A percentile compares a stretch with the other conserved stretches of the same genome.
Evolutionary conservation across 2,888 invertebrate species (phyloP).

Genomic region (Cynaeus angustus): DNA sequence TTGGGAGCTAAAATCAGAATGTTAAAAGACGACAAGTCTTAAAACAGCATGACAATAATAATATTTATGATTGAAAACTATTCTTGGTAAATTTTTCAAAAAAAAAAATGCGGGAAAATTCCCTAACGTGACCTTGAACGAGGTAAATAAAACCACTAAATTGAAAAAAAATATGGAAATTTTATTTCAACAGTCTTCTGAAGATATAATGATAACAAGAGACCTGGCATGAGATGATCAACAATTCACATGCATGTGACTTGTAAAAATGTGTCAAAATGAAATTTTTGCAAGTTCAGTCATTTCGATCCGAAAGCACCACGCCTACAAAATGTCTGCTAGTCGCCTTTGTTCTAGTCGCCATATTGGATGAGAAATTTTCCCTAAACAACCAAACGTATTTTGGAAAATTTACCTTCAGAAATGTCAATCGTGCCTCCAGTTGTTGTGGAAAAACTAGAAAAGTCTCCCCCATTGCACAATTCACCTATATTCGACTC

Average conservation of each 20-base stretch:
- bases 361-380: conserved; percentile 69
- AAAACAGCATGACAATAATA: no score
- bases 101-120: conserved; percentile 24
- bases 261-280: conserved; percentile 50
- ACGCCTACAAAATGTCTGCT: conserved; percentile 72
- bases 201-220: conserved; percentile 46
- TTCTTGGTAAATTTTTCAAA: conserved; percentile 1
- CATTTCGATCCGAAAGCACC: conserved; percentile 60
- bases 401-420: conserved; percentile 71
- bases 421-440: conserved; percentile 66
- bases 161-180: conserved; percentile 43
- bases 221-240: conserved; percentile 16
- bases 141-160: conserved; percentile 63
- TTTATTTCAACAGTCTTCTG: conserved; percentile 47
- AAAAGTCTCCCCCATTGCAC: conserved; percentile 67
- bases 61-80: no score
- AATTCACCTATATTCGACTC: conserved; percentile 67
- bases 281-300: conserved; percentile 48
- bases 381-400: conserved; percentile 70
- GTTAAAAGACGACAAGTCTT: no score
- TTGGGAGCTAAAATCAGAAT: no score
- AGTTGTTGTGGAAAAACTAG: conserved; percentile 66
- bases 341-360: conserved; percentile 67
- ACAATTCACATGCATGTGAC: conserved; percentile 32
- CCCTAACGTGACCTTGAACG: conserved; percentile 54